Evolutionary conservation across 2,888 invertebrate species (phyloP), one percentile per base, ranked within the genome.

Genomic region (Eupeodes latifasciatus): DNA sequence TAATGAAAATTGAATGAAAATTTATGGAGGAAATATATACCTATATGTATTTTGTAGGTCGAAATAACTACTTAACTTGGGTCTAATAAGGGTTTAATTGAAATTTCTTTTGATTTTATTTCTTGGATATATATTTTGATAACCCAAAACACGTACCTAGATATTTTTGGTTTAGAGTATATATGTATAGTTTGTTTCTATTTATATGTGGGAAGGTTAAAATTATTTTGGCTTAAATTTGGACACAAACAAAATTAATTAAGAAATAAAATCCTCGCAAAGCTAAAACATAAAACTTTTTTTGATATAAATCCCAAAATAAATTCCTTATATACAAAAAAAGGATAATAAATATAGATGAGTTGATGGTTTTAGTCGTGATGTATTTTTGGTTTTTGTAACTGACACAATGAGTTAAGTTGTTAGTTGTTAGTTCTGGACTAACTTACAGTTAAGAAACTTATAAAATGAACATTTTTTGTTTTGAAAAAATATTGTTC

Each of bases 1-100:
- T 67, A 36, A 67, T 51, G 67, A 34, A 67, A 67, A 67, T 67
- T 67, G 34, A 67, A 67, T 51, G 34, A 51, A 67, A 67, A 66
- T 66, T 49, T 66, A 66, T 66, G 27, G 34, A 34, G 49, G 49
- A 66, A 67, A 67, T 14, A 2, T 14, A 14, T 16, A 51, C n/a
- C n/a, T 55, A 19, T 40, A 7, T 40, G 40, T 40, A 27, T 27
- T 27, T 27, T 27, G 27, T 62, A 36, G 51, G 67, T 51, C 51
- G 9, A 34, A 51, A 40, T 40, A 67, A 51, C 67, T 51, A 67
- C 66, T 66, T 49, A 49, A 49, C 66, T 47, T 49, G 47, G 27
- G 47, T 66, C 66, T 27, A 27, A 62, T 40, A 62, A 62, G 62
- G 62, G 62, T 62, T 62, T 62, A 40, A 62, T 62, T 62, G 62